Base-by-base conservation (phyloP, 2,888 invertebrate genomes). In the Coleophora flavipennella region DNA sequence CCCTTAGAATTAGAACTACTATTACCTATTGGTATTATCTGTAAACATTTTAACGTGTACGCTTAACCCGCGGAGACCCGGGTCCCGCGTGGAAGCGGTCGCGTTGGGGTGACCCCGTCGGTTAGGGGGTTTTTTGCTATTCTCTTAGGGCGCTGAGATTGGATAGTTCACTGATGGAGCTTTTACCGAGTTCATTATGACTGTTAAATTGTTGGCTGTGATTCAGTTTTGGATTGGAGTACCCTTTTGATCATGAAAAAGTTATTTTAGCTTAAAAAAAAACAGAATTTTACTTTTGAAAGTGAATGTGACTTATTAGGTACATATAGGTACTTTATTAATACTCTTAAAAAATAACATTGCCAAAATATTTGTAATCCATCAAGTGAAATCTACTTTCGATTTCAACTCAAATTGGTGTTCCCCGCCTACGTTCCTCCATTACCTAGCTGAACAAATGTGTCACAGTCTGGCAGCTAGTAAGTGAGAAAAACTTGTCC, bases 11-110 rank as follows among this genome's bases (percentile, higher is more conserved):
- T 63, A 74, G 74, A 72, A 74, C 75, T 72, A 76, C 75, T 74
- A 78, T 80, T 76, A 70, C 71, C 66, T 69, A 69, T 67, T 55
- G 62, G 77, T 67, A 79, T 84, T 81, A 83, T 83, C 80, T 83
- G 76, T 83, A 83, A 84, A 81, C 81, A 83, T 84, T 83, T 81
- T 79, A 83, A 70, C 77, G 74, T 74, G 64, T 62, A 53, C 78
- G 73, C 74, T 83, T 83, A 83, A 84, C 81, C 81, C 78, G 71
- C 66, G 79, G 77, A 79, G 79, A 78, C 79, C 80, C 73, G 55
- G 53, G 67, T 68, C 69, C 72, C 72, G 57, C 66, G 66, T 67
- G 74, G 51, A 64, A 67, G 67, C 73, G 68, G 74, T 68, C 73
- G 56, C 48, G 53, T 38, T 50, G 55, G 74, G 76, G 74, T 68